Evolutionary conservation across 1,140 invertebrate genomes (phyloP), one percentile per base, ranked within the genome.

Genomic region (Scaptomyza montana): DNA sequence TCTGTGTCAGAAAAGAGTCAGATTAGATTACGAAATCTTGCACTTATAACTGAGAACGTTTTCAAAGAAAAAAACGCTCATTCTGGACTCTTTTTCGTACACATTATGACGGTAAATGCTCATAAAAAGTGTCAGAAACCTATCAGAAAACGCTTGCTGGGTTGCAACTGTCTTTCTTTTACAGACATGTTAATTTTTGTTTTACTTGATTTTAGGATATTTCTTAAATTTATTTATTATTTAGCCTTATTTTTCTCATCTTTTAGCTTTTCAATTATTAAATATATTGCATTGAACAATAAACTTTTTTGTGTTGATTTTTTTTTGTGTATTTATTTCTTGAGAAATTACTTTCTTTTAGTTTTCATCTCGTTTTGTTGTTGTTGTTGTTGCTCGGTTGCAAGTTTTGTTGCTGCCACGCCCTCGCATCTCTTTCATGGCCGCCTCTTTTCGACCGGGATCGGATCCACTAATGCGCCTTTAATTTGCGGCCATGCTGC

Each of bases 401-500:
- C 28, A 55, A 43, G 70, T 61, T 77, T 43, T 64, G 19, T 39
- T 61, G 47, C 49, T 57, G 41, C 43, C 53, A 53, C 51, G 19
- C 50, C 54, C 62, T 28, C 8, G 3, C 0, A 33, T 33, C 30
- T 33, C 5, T 33, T 5, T 5, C 3, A 33, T 5, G 13, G 21
- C 16, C 45, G 2, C 4, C 53, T 7, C 8, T 9, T 36, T 36
- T 36, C 7, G 21, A 28, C 53, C 56, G 54, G 19, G 64, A 36
- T 36, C 33, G 30, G 39, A 43, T 43, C 70, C 74, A 74, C 70
- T 89, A 87, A 87, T 89, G 82, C 68, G 76, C 72, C 82, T 86
- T 86, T 86, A 86, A 86, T 86, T 86, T 86, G 82, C 82, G 71
- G 75, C 75, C 82, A 73, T 79, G 76, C 68, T 77, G 80, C 77